Base-by-base conservation (phyloP, 1,140 invertebrate genomes). In the Bombus soroeensis region DNA sequence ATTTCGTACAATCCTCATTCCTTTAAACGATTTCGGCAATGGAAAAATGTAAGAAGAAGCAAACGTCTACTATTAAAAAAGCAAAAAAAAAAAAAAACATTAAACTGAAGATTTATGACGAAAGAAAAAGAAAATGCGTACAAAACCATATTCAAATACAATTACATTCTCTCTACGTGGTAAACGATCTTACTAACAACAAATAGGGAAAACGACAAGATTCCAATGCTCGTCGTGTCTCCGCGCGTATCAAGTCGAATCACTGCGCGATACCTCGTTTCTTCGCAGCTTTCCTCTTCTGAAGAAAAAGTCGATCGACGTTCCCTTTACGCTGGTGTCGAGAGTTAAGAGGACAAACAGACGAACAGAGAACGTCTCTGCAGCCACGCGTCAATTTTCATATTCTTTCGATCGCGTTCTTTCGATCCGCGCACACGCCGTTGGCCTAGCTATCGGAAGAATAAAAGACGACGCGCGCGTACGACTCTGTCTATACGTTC, bases 401-500 rank as follows among this genome's bases (percentile, higher is more conserved):
- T 62, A 62, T 62, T n/a, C 59, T 12, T 62, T n/a, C 6, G 9
- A 62, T 62, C 28, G 28, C 28, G 59, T 62, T n/a, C 59, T 62
- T 62, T 62, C 59, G 59, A 62, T 62, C 25, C 59, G 10, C 28
- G 59, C 28, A 62, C 28, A 62, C 12, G 59, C 28, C 57, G 57
- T 59, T 64, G n/a, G 62, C 62, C 73, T 41, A 68, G 9, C 76
- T 74, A 88, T 75, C 32, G 79, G n/a, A n/a, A 59, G 62, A 88
- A 87, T 87, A 87, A 87, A 79, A 28, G 59, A 37, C 59, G 59
- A 62, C 3, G 57, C 47, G 25, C 53, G n/a, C 34, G 28, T 53
- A 53, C 9, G 66, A 43, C 47, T 25, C 43, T 37, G n/a, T 25
- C 59, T 66, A n/a, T 68, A 68, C 39, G 13, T 47, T 39, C 37